phyloP scores from a whole-genome alignment of 1,140 invertebrate genomes.

The Diorhabda carinulata region DNA sequence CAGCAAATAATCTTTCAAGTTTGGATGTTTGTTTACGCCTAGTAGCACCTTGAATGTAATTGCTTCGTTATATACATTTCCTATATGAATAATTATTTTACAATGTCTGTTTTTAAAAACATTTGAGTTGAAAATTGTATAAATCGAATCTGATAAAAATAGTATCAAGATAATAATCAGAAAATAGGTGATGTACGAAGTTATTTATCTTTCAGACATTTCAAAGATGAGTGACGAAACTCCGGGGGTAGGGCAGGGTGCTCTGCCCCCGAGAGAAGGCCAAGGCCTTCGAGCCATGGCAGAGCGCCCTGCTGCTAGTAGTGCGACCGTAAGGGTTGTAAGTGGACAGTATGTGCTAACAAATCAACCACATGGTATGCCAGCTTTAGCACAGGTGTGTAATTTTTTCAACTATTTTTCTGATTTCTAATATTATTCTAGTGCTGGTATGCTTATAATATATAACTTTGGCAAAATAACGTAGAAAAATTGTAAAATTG shows the following conservation, averaged over 20 bases:
- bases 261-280: constrained; percentile 45
- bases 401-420: constrained; percentile 6
- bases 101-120: no score
- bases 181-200: background rate
- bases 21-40: background rate
- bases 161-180: background rate
- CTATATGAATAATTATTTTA: no score
- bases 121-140: no score
- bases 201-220: constrained; percentile 31
- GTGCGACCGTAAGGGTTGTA: constrained; percentile 36
- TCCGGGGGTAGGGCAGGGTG: constrained; percentile 46
- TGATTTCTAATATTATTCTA: background rate
- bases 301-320: constrained; percentile 38
- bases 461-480: no score
- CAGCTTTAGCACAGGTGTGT: constrained; percentile 40
- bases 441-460: no score
- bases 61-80: no score
- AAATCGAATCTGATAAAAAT: no score
- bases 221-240: constrained; percentile 48
- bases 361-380: constrained; percentile 39
- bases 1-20: background rate
- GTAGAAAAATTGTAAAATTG: no score
- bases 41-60: background rate
- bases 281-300: constrained; percentile 32
- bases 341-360: constrained; percentile 44